Conservation (phyloP, 2,888 invertebrate genomes). For the Epistrophella euchroma region DNA sequence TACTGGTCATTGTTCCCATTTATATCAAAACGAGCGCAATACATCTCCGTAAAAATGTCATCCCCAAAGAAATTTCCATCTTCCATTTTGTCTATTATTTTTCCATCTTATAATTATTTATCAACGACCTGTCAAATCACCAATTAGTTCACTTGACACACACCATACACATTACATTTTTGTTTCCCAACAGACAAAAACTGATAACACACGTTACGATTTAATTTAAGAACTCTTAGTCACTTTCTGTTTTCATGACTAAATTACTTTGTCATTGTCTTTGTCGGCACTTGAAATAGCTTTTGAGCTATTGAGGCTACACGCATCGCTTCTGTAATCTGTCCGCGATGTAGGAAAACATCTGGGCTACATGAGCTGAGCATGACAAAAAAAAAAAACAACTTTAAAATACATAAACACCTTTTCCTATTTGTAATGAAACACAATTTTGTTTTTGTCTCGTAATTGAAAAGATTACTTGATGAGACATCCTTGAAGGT, state of each 20-base stretch:
- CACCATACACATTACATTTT: slow-evolving; percentile 15
- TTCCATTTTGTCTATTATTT: too few species aligned
- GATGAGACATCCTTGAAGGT: too few species aligned
- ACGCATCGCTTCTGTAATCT: slow-evolving; percentile 33
- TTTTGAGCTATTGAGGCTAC: slow-evolving; percentile 16
- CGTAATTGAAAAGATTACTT: neutral
- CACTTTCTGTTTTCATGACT: slow-evolving; percentile 58
- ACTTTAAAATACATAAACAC: neutral
- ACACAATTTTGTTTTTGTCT: neutral
- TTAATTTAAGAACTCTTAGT: slow-evolving; percentile 64
- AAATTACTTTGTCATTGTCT: slow-evolving; percentile 56
- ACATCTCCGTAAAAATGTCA: too few species aligned
- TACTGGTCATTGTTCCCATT: too few species aligned
- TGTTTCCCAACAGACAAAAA: neutral
- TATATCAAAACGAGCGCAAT: too few species aligned
- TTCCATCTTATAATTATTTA: slow-evolving; percentile 35
- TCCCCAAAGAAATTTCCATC: too few species aligned
- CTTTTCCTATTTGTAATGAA: slow-evolving; percentile 2
- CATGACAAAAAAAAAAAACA: neutral
- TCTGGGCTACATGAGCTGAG: slow-evolving; percentile 35
- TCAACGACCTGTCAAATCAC: slow-evolving; percentile 54
- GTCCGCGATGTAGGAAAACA: slow-evolving; percentile 29
- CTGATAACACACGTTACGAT: slow-evolving; percentile 53
- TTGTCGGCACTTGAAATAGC: slow-evolving; percentile 49
- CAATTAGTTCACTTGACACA: slow-evolving; percentile 54